Percentiles rank a stretch among this genome's conserved stretches.
Evolutionary conservation across 2,113 vertebrate genomes (phyloP).

Genomic region (Tyto alba): DNA sequence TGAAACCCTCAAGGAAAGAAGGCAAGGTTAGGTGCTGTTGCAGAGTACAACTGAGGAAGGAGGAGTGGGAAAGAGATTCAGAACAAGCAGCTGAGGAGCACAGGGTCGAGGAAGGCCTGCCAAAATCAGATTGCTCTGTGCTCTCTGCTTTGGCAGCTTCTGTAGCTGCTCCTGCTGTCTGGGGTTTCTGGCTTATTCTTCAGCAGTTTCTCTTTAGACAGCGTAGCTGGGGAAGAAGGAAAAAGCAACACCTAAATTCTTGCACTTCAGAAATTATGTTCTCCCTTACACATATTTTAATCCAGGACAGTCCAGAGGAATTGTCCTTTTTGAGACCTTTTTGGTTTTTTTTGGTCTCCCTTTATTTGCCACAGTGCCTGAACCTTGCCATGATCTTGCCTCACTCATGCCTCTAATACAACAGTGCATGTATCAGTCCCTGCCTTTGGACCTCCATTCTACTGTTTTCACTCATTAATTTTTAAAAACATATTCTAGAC

Average conservation of each 20-base stretch:
- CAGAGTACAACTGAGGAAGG: fast-evolving
- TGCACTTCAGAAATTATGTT: not conserved
- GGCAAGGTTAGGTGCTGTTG: not conserved
- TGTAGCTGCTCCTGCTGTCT: not conserved
- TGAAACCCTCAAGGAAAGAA: not conserved
- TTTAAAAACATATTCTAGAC: not conserved
- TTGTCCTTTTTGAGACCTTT: not conserved
- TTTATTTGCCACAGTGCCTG: not conserved
- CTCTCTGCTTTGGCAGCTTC: not conserved
- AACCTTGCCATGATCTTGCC: not conserved
- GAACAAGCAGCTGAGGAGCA: not conserved
- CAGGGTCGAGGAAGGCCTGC: not conserved
- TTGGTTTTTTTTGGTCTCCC: not conserved
- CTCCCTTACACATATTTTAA: not conserved
- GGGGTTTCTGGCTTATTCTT: not conserved
- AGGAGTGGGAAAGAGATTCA: not conserved
- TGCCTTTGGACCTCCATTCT: not conserved
- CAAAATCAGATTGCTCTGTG: not conserved
- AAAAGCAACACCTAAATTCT: not conserved
- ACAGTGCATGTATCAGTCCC: not conserved
- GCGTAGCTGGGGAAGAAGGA: not conserved
- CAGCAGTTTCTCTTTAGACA: not conserved
- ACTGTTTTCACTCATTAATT: not conserved
- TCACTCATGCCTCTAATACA: not conserved
- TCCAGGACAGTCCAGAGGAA: not conserved